These are phyloP conservation scores for Caenorhabditis sinica DNA, from an alignment of 2,888 invertebrate species.

Conservation along the genomic window DNA sequence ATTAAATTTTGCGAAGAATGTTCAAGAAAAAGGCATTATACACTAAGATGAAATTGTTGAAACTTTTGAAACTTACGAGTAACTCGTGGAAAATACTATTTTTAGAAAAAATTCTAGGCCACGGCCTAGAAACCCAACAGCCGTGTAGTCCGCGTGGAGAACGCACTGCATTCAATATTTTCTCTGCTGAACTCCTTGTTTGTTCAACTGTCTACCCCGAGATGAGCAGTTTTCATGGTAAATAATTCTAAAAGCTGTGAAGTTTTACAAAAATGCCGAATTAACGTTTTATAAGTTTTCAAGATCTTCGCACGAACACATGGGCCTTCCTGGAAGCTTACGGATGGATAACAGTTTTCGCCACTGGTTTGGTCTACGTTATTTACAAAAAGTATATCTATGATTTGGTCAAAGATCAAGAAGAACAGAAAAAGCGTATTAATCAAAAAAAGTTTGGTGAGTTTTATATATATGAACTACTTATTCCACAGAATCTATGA, in stretches of 20 bases:
- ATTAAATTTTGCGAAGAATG: background rate
- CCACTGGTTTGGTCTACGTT: conserved; percentile 10
- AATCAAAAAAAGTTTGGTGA: conserved; percentile 38
- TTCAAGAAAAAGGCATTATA: too few species aligned
- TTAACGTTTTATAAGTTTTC: background rate
- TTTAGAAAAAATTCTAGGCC: conserved; percentile 11
- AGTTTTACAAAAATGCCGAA: too few species aligned
- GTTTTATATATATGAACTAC: conserved; percentile 45
- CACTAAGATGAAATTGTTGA: background rate
- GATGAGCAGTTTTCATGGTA: conserved; percentile 39
- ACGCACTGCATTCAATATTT: too few species aligned
- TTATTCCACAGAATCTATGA: conserved; percentile 67
- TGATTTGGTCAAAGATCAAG: background rate
- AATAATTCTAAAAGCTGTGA: too few species aligned
- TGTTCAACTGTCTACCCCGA: background rate
- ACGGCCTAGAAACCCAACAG: conserved; percentile 10
- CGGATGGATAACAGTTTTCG: conserved; percentile 50
- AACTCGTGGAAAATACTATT: background rate
- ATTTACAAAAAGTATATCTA: conserved; percentile 50
- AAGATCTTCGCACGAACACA: background rate
- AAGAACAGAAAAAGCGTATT: conserved; percentile 8
- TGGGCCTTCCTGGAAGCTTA: conserved; percentile 54
- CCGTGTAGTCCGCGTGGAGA: conserved; percentile 44
- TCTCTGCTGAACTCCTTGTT: too few species aligned
- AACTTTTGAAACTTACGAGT: background rate